These are phyloP conservation scores for Hypolimnas misippus DNA, from an alignment of 2,888 invertebrate genomes.

Conservation along the genomic window DNA sequence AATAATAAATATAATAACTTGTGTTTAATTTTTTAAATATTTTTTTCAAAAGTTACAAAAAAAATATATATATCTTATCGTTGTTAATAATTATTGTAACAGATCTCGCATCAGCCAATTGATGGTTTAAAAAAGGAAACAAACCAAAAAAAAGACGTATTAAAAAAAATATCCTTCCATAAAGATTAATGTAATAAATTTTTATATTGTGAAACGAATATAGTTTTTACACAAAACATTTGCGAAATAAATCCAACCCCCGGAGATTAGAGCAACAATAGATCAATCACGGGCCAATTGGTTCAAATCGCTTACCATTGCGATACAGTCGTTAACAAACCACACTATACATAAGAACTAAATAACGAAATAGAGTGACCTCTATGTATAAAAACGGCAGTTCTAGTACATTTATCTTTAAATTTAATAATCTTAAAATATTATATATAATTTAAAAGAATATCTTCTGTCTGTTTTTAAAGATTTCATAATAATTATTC, in stretches of 20 bases:
- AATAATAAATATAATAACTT: too few relatives aligned
- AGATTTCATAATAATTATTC: too few relatives aligned
- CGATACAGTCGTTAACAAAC: not conserved
- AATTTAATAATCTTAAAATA: too few relatives aligned
- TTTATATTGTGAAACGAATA: not conserved
- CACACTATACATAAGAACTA: not conserved
- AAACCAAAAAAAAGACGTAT: not conserved
- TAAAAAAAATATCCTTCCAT: not conserved
- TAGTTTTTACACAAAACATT: not conserved
- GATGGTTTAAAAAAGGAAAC: not conserved
- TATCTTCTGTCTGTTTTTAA: too few relatives aligned
- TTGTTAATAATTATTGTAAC: too few relatives aligned
- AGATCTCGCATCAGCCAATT: too few relatives aligned
- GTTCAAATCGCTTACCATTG: not conserved
- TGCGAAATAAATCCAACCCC: not conserved
- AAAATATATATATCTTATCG: too few relatives aligned
- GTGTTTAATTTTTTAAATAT: too few relatives aligned
- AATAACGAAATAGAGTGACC: not conserved
- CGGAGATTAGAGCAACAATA: conserved; percentile 3
- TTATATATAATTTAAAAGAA: too few relatives aligned
- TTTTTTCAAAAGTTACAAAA: too few relatives aligned
- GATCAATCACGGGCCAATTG: not conserved
- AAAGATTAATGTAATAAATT: not conserved
- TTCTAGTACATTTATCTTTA: too few relatives aligned
- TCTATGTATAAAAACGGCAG: too few relatives aligned